Evolutionary conservation across 92 coral and sea anemone species (phyloP).

Genomic region (Phenganax stokvisi): DNA sequence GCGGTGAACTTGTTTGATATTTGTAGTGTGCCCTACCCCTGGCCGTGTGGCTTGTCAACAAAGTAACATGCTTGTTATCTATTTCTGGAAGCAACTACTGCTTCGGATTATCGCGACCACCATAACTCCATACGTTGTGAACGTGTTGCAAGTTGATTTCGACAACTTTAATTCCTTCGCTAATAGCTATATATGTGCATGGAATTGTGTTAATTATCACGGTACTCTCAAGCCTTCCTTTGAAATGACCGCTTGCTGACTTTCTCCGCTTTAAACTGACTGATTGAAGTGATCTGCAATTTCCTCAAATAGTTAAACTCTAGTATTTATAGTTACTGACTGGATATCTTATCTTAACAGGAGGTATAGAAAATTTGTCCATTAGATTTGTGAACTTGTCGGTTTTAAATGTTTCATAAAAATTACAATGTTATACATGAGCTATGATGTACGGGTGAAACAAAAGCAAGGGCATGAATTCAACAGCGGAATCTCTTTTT

Average conservation of each 20-base stretch:
- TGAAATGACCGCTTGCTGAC: constrained; percentile 11
- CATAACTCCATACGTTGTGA: neutral
- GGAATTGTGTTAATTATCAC: constrained; percentile 35
- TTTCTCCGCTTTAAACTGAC: neutral
- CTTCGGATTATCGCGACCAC: constrained; percentile 17
- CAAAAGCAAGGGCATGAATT: no score
- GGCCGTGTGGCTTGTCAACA: constrained; percentile 31
- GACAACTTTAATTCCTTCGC: constrained; percentile 27
- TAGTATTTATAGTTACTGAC: no score
- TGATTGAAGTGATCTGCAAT: no score
- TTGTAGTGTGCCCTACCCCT: constrained; percentile 20
- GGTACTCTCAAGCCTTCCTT: neutral
- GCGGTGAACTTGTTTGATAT: constrained; percentile 21
- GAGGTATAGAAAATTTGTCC: no score
- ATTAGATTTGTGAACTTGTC: no score
- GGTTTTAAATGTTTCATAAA: no score
- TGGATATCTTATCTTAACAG: no score
- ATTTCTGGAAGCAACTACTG: constrained; percentile 1
- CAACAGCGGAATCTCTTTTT: neutral
- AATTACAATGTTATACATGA: no score
- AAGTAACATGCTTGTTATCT: constrained; percentile 19
- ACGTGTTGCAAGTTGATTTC: constrained; percentile 35
- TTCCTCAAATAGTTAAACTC: no score
- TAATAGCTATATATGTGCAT: constrained; percentile 25
- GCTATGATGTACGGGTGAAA: no score